Conservation (phyloP, 64 coral and sea anemone genomes). For the Porites lutea region DNA sequence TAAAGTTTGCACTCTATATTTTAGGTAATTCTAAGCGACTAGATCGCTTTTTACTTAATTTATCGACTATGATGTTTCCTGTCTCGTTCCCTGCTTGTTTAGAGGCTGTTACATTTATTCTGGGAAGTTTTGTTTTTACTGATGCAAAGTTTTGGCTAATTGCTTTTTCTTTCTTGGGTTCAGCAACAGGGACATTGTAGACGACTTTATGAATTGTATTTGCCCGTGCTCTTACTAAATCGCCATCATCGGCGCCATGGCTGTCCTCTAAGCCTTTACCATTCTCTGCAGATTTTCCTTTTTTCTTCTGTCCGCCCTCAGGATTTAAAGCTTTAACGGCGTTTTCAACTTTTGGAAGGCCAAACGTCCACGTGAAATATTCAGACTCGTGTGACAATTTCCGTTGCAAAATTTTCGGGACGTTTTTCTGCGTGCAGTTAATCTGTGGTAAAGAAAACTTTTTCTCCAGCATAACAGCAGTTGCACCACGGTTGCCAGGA, state of each 20-base stretch:
- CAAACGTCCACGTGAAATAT: slow-evolving; percentile 89
- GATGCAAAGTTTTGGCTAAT: neutral
- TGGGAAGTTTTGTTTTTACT: neutral
- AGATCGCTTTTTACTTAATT: neutral
- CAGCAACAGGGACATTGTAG: slow-evolving; percentile 21
- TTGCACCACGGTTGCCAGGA: slow-evolving; percentile 38
- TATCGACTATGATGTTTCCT: neutral
- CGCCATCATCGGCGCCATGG: neutral
- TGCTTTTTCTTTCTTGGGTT: neutral
- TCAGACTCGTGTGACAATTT: slow-evolving; percentile 84
- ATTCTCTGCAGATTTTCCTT: neutral
- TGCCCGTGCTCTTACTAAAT: neutral
- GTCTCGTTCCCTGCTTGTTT: neutral
- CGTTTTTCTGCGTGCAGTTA: slow-evolving; percentile 78
- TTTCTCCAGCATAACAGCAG: slow-evolving; percentile 63
- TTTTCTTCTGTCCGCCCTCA: neutral
- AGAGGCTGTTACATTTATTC: neutral
- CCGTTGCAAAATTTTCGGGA: slow-evolving; percentile 74
- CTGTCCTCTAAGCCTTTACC: neutral
- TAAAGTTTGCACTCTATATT: neutral
- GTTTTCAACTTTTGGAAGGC: slow-evolving; percentile 53
- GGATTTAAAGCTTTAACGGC: neutral
- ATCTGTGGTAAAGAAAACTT: slow-evolving; percentile 71
- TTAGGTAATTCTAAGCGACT: slow-evolving; percentile 6
- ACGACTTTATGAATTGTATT: slow-evolving; percentile 20